These are phyloP conservation scores for Myocastor coypus DNA, from an alignment of 2,113 vertebrate species.

Conservation along the genomic window DNA sequence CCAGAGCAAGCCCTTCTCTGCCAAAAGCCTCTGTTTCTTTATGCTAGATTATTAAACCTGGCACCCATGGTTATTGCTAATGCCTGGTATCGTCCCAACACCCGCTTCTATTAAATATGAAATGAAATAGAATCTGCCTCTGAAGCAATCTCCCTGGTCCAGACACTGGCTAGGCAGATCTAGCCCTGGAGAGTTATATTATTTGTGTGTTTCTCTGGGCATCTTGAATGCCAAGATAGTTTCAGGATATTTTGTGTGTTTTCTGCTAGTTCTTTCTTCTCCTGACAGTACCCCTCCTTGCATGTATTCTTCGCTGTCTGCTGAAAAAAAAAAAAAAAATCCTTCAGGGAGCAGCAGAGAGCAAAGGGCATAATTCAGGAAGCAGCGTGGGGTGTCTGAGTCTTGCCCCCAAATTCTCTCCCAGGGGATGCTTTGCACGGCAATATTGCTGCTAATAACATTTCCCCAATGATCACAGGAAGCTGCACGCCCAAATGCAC, in stretches of 20 bases:
- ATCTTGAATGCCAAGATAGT: background rate
- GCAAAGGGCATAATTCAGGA: background rate
- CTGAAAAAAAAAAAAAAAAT: no score
- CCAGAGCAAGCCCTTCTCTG: background rate
- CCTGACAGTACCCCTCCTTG: background rate
- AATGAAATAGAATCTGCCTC: background rate
- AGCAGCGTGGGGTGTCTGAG: background rate
- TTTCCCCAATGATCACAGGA: constrained; percentile 72
- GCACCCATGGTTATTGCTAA: background rate
- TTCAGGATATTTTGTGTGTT: background rate
- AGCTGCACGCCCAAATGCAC: constrained; percentile 43
- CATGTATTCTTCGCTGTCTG: background rate
- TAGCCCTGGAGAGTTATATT: background rate
- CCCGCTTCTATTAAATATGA: background rate
- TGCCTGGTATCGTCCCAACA: background rate
- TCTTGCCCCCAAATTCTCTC: background rate
- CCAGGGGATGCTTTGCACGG: constrained; percentile 21
- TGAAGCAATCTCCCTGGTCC: background rate
- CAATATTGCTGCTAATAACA: constrained; percentile 53
- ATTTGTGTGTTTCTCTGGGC: background rate
- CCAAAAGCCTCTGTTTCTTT: background rate
- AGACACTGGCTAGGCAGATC: background rate
- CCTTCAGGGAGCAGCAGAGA: constrained; percentile 24
- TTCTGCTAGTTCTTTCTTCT: background rate
- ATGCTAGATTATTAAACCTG: background rate